Evolutionary conservation across 2,797 vertebrate species (phyloP).

Genomic region (Salmo trutta): DNA sequence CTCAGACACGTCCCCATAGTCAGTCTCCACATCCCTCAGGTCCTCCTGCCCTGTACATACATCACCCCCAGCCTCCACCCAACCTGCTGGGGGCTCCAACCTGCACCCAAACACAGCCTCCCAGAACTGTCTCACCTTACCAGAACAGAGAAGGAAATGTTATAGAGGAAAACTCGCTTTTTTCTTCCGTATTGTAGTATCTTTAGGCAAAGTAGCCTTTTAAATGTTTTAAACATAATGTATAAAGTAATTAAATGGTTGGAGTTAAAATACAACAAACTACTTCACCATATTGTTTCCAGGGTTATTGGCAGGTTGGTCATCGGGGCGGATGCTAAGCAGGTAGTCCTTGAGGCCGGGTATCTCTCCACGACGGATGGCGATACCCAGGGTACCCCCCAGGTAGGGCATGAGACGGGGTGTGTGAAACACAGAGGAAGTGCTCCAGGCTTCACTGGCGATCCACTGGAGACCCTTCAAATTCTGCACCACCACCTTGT

Average conservation of each 20-base stretch:
- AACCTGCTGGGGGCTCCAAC: conserved; percentile 37
- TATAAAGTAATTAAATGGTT: too few relatives aligned
- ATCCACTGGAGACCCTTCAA: conserved; percentile 57
- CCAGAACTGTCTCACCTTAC: conserved; percentile 63
- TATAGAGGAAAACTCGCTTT: too few relatives aligned
- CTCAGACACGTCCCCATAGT: conserved; percentile 61
- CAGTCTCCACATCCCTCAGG: conserved; percentile 34
- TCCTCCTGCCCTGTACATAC: conserved; percentile 60
- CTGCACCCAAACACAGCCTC: conserved; percentile 61
- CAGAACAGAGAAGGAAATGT: background rate
- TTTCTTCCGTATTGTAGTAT: too few relatives aligned
- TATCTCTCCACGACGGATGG: conserved; percentile 72
- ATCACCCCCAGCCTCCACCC: conserved; percentile 19
- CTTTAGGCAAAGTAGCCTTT: too few relatives aligned
- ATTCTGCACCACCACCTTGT: conserved; percentile 56
- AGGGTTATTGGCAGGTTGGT: conserved; percentile 7
- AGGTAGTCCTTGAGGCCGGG: conserved; percentile 62
- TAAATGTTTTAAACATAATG: too few relatives aligned
- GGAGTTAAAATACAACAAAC: background rate
- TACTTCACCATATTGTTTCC: conserved; percentile 45
- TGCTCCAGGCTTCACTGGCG: conserved; percentile 32
- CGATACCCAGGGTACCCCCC: conserved; percentile 61
- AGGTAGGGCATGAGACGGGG: conserved; percentile 49
- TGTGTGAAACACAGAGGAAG: conserved; percentile 40
- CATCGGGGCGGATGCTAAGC: conserved; percentile 44